Conservation (phyloP, 2,113 vertebrate genomes). For the Centrocercus urophasianus region DNA sequence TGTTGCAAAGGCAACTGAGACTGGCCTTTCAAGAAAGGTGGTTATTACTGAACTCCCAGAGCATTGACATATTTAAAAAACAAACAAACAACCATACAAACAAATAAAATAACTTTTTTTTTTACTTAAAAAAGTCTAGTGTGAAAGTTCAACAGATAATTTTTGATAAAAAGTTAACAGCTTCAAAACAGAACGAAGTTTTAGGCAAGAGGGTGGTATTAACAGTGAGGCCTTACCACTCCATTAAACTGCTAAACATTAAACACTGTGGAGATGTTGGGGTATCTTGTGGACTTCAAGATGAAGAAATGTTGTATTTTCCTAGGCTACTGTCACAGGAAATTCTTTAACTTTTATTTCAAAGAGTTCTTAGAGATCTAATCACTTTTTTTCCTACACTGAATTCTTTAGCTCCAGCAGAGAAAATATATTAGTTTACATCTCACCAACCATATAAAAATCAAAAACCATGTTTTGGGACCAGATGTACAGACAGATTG, state of each 20-base stretch:
- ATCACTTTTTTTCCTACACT: neutral
- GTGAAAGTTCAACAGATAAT: neutral
- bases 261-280: neutral
- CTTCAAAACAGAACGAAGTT: neutral
- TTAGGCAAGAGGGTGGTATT: neutral
- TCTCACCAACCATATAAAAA: conserved; percentile 48
- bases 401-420: neutral
- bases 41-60: neutral
- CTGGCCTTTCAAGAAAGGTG: neutral
- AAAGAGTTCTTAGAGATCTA: neutral
- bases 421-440: conserved; percentile 41
- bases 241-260: neutral
- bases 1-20: neutral
- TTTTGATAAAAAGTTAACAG: neutral
- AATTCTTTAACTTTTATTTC: neutral
- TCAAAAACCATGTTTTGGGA: conserved; percentile 29
- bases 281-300: neutral
- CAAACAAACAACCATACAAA: neutral
- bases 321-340: neutral
- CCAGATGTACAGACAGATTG: conserved; percentile 40
- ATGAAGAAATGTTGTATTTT: neutral
- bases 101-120: neutral
- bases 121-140: neutral
- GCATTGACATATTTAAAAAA: neutral
- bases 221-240: neutral